Base-by-base conservation (phyloP, 2,113 vertebrate genomes). In the Pteropus alecto region DNA sequence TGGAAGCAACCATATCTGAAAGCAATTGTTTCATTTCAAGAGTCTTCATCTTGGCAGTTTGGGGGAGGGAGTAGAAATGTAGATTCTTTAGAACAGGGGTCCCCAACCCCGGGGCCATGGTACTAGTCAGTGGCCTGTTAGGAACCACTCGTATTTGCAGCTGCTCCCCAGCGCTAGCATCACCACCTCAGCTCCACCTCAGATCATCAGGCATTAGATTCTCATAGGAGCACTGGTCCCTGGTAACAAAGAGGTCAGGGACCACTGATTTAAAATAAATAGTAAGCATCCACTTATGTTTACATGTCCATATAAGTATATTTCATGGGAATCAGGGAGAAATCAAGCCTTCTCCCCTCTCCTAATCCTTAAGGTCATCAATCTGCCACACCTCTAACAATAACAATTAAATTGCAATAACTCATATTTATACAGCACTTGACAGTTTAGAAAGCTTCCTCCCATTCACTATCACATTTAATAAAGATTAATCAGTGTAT, bases 1-100 rank as follows among this genome's bases (percentile, higher is more conserved):
- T 91, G 41, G 61, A 92, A 90, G 48, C 79, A 95, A 60, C 22
- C 22, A 83, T 86, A 38, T 93, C 89, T 95, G n/a, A 93, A 97
- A 87, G 41, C 28, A 71, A 79, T 70, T 86, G 21, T 78, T 89
- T 95, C 58, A 92, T 56, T 93, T 87, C 61, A 88, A 60, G 89
- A 93, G 67, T 76, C 26, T 92, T 93, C 26, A 67, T 70, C 18
- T 94, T 76, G 19, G 38, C 54, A 90, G n/a, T 78, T 67, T 82
- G 48, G 51, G 56, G 60, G 77, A 91, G 35, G 26, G 24, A 91
- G 24, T 58, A 2, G 38, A 87, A 54, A 22, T 74, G 22, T 12
- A 61, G 30, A 79, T 43, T 28, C 33, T 58, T 96, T 38, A 71
- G 10, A 93, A 51, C 51, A 51, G 51, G 51, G 51, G 51, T 16